phyloP scores from a whole-genome alignment of 2,797 vertebrate genomes.

The Nasua narica region DNA sequence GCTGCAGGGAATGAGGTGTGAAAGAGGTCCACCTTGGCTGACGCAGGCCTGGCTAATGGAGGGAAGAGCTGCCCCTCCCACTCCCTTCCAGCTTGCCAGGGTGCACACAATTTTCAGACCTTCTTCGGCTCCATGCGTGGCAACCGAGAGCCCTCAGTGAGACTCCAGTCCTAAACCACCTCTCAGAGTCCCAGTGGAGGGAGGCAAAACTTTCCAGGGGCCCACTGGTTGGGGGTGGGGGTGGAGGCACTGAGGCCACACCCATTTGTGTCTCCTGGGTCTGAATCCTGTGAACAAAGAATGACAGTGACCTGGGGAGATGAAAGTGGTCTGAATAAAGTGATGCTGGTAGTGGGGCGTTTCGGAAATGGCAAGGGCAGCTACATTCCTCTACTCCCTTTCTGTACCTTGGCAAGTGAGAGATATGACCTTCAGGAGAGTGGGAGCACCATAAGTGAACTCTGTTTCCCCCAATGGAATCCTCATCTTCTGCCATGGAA shows the following conservation, averaged over 20 bases:
- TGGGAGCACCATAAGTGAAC: not conserved
- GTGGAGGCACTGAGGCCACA: not conserved
- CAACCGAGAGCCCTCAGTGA: not conserved
- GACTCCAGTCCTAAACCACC: not conserved
- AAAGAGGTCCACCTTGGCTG: not conserved
- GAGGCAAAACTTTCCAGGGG: not conserved
- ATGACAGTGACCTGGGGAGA: not conserved
- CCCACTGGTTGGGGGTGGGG: not conserved
- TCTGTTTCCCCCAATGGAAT: not conserved
- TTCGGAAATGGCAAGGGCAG: too few species aligned
- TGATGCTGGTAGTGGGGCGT: accelerated
- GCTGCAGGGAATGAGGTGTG: not conserved
- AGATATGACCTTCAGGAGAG: not conserved
- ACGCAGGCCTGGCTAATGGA: accelerated
- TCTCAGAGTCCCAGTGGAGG: not conserved
- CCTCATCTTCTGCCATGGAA: not conserved
- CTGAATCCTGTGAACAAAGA: not conserved
- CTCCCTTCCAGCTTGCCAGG: not conserved
- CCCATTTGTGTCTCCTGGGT: not conserved
- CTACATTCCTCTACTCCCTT: not conserved
- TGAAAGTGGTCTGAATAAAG: accelerated
- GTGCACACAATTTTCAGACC: not conserved
- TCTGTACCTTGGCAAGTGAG: not conserved
- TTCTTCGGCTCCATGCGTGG: not conserved
- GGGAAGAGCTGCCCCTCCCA: accelerated